A percentile compares a stretch with the other conserved stretches of the same genome.
Conservation (phyloP, 2,888 invertebrate species). For the Laothoe populi region DNA sequence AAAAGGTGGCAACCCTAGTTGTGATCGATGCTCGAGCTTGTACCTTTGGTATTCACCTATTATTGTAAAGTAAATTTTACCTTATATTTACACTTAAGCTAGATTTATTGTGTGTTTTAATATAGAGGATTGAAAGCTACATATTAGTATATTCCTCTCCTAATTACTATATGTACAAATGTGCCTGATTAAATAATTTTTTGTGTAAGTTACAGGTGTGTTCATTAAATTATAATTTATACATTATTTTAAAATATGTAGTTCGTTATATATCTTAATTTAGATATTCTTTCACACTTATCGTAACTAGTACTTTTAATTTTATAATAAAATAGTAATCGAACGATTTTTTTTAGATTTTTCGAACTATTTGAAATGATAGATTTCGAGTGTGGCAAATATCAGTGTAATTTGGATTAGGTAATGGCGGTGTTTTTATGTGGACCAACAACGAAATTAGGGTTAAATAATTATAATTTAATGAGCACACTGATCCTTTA, state of each 20-base stretch:
- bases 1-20: no score
- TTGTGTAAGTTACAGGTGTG: background rate
- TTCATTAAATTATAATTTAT: background rate
- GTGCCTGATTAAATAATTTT: background rate
- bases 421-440: no score
- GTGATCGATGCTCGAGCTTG: background rate
- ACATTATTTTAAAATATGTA: background rate
- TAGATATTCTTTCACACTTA: no score
- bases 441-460: no score
- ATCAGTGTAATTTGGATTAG: no score
- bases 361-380: no score
- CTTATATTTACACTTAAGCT: background rate
- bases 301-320: no score
- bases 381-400: no score
- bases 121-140: background rate
- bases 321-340: no score
- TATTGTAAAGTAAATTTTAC: background rate
- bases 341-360: no score
- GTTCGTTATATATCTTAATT: no score
- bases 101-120: background rate
- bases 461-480: background rate
- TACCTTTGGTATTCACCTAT: background rate
- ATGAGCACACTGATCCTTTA: background rate
- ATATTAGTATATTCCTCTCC: background rate
- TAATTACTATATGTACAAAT: background rate